Base-by-base conservation (phyloP, 2,797 vertebrate genomes). In the Sciurus carolinensis region DNA sequence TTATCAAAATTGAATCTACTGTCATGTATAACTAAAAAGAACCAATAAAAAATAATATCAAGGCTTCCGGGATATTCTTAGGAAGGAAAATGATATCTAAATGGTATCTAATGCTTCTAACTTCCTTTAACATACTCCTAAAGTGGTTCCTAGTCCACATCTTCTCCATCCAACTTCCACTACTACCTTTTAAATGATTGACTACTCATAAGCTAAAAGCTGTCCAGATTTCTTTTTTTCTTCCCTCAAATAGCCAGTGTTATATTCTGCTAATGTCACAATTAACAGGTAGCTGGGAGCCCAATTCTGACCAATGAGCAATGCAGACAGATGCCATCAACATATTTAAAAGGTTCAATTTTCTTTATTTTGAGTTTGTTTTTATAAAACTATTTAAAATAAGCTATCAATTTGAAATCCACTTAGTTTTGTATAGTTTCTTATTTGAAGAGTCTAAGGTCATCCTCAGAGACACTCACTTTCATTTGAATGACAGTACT, bases 161-260 rank as follows among this genome's bases (percentile, higher is more conserved):
- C 14, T 24, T 9, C 33, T 39, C 54, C 80, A 93, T 64, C 62
- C 97, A 96, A 67, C 44, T 44, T 71, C 90, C 57, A n/a, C 87
- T 93, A 17, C 89, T 87, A 50, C 85, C 95, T 79, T 71, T 89
- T 96, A 59, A 90, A 77, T 72, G 92, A 93, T 86, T 92, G 92
- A 93, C 94, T 91, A 97, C 67, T 96, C 93, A 95, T 26, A 85
- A 47, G 73, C 94, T 96, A 79, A 97, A 97, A 95, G 85, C 59
- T 88, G 10, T 33, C 87, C 98, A 80, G 62, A 91, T 94, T 91
- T 67, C 79, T 87, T 85, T 86, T 22, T 94, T 26, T 93, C 50
- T 87, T 89, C 57, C 30, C 30, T 17, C 75, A 64, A 94, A 62
- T 44, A 90, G 75, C 30, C 95, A 98, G 66, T 13, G 22, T 83